Conservation (phyloP, 2,888 invertebrate species). For the Thera britannica region DNA sequence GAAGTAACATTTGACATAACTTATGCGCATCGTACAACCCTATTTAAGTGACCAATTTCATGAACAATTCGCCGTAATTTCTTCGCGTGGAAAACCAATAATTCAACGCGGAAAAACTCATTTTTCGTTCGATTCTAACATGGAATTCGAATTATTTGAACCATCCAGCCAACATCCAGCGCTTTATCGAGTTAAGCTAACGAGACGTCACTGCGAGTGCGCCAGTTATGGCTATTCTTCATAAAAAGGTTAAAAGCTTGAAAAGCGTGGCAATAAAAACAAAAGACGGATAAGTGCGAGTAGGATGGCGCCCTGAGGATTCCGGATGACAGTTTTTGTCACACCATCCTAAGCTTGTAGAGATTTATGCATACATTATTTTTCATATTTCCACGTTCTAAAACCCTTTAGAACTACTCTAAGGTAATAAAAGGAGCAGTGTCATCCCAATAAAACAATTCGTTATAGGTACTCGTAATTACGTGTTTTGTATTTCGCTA, state of each 20-base stretch:
- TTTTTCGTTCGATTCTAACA: constrained; percentile 40
- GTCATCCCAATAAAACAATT: too few species aligned
- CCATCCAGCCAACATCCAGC: constrained; percentile 53
- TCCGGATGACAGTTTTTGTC: not conserved
- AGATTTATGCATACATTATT: not conserved
- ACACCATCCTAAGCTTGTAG: not conserved
- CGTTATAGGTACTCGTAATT: too few species aligned
- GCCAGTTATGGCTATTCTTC: constrained; percentile 59
- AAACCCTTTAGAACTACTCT: too few species aligned
- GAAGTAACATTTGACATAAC: not conserved
- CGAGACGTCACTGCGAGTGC: constrained; percentile 56
- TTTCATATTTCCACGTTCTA: too few species aligned
- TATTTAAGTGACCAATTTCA: constrained; percentile 1
- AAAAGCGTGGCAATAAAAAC: constrained; percentile 57
- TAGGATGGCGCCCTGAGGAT: not conserved
- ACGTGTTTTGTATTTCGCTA: too few species aligned
- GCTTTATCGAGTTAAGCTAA: constrained; percentile 59
- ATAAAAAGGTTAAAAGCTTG: constrained; percentile 46
- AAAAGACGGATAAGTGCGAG: constrained; percentile 47
- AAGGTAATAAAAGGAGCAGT: too few species aligned
- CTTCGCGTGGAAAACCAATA: constrained; percentile 4
- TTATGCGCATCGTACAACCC: not conserved
- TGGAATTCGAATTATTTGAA: constrained; percentile 57
- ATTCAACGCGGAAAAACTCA: constrained; percentile 39
- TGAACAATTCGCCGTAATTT: constrained; percentile 7